Evolutionary conservation across 1,140 invertebrate species (phyloP).

Genomic region (Eurosta solidaginis): DNA sequence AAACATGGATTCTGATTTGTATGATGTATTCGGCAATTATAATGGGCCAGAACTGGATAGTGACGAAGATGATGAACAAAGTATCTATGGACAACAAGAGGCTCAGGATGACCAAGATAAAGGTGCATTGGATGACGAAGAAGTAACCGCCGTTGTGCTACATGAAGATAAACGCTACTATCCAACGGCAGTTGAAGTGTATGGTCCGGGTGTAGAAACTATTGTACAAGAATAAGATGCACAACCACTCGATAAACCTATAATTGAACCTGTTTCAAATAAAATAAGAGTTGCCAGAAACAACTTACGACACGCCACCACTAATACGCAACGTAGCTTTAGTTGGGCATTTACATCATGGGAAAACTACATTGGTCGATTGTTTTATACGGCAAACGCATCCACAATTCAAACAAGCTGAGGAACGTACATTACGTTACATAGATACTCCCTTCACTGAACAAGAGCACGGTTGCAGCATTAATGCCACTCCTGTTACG

Average conservation of each 20-base stretch:
- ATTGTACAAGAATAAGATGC: constrained; percentile 99
- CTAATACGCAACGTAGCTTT: constrained; percentile 95
- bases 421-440: constrained; percentile 84
- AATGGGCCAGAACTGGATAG: constrained; percentile 98
- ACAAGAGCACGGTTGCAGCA: constrained; percentile 95
- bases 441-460: constrained; percentile 98
- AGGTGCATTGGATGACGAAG: constrained; percentile 66
- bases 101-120: constrained; percentile 71
- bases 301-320: constrained; percentile 90
- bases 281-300: constrained; percentile 92
- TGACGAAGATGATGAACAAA: constrained; percentile 86
- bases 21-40: constrained; percentile 99
- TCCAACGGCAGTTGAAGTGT: constrained; percentile 95
- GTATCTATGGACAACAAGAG: constrained; percentile 70
- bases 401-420: constrained; percentile 78
- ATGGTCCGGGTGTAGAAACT: constrained; percentile 93
- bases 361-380: constrained; percentile 98
- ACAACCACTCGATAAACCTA: constrained; percentile 89
- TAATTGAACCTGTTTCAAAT: constrained; percentile 91
- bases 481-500: constrained; percentile 95
- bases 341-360: constrained; percentile 97
- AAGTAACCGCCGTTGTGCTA: constrained; percentile 92
- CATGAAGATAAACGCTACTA: constrained; percentile 99
- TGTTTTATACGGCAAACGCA: constrained; percentile 97
- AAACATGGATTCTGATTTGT: constrained; percentile 89